Evolutionary conservation across 2,888 invertebrate species (phyloP).

Genomic region (Lasioglossum zephyrum): DNA sequence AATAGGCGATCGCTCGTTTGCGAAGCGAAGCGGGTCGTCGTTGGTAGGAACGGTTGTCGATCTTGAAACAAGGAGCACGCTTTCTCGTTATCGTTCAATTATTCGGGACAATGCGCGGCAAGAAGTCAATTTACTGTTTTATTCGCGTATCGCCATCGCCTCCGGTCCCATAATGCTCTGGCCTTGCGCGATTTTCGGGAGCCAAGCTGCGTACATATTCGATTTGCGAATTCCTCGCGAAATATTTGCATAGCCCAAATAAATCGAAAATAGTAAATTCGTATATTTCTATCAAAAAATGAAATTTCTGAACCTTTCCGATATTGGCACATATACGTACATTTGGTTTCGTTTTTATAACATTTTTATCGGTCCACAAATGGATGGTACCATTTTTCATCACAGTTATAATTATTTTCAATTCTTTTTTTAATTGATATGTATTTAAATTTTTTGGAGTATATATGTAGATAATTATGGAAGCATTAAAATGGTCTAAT

Average conservation of each 20-base stretch:
- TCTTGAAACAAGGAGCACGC: slow-evolving; percentile 43
- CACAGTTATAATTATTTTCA: not conserved
- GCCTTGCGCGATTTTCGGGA: slow-evolving; percentile 35
- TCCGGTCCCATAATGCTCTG: not conserved
- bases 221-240: slow-evolving; percentile 33
- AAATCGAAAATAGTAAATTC: too few species aligned
- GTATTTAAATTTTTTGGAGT: not conserved
- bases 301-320: not conserved
- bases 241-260: not conserved
- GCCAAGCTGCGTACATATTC: slow-evolving; percentile 39
- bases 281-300: too few species aligned
- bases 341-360: not conserved
- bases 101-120: slow-evolving; percentile 48
- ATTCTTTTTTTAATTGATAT: not conserved
- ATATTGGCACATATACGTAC: not conserved
- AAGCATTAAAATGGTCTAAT: not conserved
- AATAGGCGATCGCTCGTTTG: slow-evolving; percentile 42
- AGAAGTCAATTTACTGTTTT: slow-evolving; percentile 45
- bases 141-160: not conserved
- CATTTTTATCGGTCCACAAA: too few species aligned
- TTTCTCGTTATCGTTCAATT: slow-evolving; percentile 57
- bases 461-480: not conserved
- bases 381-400: not conserved
- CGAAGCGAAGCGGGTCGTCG: slow-evolving; percentile 53
- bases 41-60: slow-evolving; percentile 29